Percentiles rank a stretch among this genome's conserved stretches.
These are phyloP conservation scores for Pammene aurita DNA, from an alignment of 2,888 invertebrate genomes.

Conservation along the genomic window DNA sequence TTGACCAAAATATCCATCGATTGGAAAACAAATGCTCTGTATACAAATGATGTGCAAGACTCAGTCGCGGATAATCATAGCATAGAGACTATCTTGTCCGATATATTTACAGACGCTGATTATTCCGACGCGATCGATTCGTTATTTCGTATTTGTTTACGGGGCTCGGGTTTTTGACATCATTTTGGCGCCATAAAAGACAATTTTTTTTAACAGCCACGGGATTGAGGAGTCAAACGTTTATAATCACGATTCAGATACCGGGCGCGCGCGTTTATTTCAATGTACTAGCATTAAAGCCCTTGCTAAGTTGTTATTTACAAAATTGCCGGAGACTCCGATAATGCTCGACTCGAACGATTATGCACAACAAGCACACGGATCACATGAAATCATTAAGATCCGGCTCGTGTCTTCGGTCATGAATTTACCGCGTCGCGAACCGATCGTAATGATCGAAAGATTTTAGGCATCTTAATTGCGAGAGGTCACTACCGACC, in stretches of 20 bases:
- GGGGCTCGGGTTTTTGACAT: not conserved
- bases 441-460: not conserved
- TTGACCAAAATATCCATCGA: not conserved
- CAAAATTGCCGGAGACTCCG: not conserved
- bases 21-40: not conserved
- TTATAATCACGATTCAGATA: not conserved
- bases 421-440: not conserved
- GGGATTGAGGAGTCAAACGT: not conserved
- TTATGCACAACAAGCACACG: not conserved
- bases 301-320: not conserved
- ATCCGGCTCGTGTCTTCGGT: not conserved
- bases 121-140: constrained; percentile 11
- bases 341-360: not conserved
- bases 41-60: not conserved
- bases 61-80: not conserved
- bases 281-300: not conserved
- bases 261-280: not conserved
- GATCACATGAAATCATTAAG: not conserved
- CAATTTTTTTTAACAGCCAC: constrained; percentile 8
- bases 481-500: not conserved
- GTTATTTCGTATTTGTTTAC: constrained; percentile 5
- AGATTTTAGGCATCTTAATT: constrained; percentile 11
- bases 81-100: not conserved
- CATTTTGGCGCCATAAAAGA: not conserved
- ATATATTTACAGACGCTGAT: not conserved